These are phyloP conservation scores for Dasysyrphus tricinctus DNA, from an alignment of 2,888 invertebrate species.

Conservation along the genomic window DNA sequence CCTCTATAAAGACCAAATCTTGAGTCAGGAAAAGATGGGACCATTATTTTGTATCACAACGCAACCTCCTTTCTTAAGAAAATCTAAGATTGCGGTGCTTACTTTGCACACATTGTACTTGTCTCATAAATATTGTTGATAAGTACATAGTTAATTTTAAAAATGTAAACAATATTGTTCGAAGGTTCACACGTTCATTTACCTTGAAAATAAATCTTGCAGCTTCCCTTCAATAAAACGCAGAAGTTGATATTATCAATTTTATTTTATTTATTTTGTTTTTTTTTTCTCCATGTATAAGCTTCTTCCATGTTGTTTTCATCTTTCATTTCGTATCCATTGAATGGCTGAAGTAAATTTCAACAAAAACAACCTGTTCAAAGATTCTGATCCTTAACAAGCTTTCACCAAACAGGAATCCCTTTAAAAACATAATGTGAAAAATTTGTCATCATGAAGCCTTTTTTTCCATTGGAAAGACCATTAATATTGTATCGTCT, in stretches of 20 bases:
- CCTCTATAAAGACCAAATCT: too few species aligned
- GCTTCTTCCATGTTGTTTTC: neutral
- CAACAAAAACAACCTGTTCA: conserved; percentile 37
- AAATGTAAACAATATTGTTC: neutral
- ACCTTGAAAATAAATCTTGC: neutral
- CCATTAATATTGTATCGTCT: conserved; percentile 41
- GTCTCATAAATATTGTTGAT: neutral
- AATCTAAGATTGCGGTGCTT: too few species aligned
- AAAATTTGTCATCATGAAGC: conserved; percentile 42
- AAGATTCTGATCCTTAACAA: conserved; percentile 30
- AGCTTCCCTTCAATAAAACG: neutral
- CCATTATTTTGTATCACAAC: too few species aligned
- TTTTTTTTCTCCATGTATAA: neutral
- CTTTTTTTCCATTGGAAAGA: conserved; percentile 30
- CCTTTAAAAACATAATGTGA: conserved; percentile 38
- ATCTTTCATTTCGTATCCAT: neutral
- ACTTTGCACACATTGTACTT: too few species aligned
- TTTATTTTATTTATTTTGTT: neutral
- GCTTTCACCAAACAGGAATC: conserved; percentile 16
- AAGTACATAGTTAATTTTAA: neutral
- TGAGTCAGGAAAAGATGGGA: too few species aligned
- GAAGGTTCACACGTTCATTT: neutral
- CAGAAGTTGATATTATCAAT: conserved; percentile 4
- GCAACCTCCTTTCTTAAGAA: too few species aligned
- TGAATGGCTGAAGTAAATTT: conserved; percentile 17